Base-by-base conservation (phyloP, 1,140 invertebrate genomes). In the Armadillidium nasatum region DNA sequence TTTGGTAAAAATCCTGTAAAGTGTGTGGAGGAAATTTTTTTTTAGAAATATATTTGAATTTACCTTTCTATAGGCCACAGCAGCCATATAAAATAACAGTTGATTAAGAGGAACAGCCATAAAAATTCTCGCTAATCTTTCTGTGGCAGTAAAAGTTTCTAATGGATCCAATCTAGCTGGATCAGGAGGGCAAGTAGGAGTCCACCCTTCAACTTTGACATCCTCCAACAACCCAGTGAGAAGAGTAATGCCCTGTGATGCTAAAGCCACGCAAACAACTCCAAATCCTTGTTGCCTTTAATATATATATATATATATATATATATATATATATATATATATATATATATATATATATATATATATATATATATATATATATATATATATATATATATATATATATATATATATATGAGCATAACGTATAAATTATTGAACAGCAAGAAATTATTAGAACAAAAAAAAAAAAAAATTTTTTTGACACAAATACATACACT, bases 51-150 rank as follows among this genome's bases (percentile, higher is more conserved):
- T 33, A 33, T 3, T 33, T 1, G 1, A 19, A 1, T 15, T 75
- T 71, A 89, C 89, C 87, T 95, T 96, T 83, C 93, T 89, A 84
- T 96, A 96, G 80, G 92, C 91, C 23, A 95, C 92, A 4, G 93
- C 92, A 9, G 94, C 92, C 54, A 97, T 83, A 79, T 93, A 93
- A 79, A 95, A 94, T 7, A 97, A 85, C 0, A 97, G 85, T 85
- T 95, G 91, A 83, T 90, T 91, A 4, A 93, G 83, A 68, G 90
- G 89, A 33, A 91, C 87, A 44, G 89, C 87, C 76, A 87, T 86
- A 54, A 91, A 86, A 66, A 93, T 86, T 15, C 89, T 88, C 0
- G 88, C 88, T 0, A 91, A 87, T 78, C 92, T 84, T 82, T 92
- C 88, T 74, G 90, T 86, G 10, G 91, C 91, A 50, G 89, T 88